Evolutionary conservation across 2,888 invertebrate species (phyloP).

Genomic region (Beris morrisii): DNA sequence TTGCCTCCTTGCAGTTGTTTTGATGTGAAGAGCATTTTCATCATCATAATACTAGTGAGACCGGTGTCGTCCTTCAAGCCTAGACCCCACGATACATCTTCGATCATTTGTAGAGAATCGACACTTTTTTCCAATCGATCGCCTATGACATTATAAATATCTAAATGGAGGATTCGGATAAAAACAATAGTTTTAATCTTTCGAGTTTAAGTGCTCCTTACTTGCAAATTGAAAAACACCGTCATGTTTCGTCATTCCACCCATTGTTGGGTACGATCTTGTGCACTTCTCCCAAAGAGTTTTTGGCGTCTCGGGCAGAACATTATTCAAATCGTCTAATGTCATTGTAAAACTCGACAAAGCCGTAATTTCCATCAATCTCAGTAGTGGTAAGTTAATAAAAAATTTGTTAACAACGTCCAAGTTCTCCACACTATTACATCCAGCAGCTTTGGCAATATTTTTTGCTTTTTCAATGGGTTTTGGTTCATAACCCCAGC

Average conservation of each 20-base stretch:
- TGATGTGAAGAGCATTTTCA: constrained; percentile 53
- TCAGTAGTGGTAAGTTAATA: constrained; percentile 43
- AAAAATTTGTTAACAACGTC: constrained; percentile 48
- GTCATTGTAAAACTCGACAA: constrained; percentile 46
- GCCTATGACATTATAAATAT: constrained; percentile 11
- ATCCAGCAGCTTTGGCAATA: constrained; percentile 53
- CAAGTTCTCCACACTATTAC: constrained; percentile 45
- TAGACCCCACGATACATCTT: constrained; percentile 36
- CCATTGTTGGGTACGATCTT: constrained; percentile 50
- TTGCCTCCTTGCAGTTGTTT: constrained; percentile 51
- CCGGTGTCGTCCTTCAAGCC: constrained; percentile 49
- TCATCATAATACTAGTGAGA: constrained; percentile 51
- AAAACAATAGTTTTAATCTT: constrained; percentile 27
- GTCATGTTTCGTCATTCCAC: constrained; percentile 58
- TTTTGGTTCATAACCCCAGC: constrained; percentile 57
- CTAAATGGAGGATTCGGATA: background rate
- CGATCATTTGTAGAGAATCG: constrained; percentile 34
- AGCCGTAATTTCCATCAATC: constrained; percentile 42
- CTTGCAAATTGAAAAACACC: constrained; percentile 56
- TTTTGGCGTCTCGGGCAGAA: constrained; percentile 43
- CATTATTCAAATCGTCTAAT: constrained; percentile 42
- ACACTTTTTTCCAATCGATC: constrained; percentile 4
- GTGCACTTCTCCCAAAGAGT: constrained; percentile 41
- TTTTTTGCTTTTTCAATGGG: constrained; percentile 50
- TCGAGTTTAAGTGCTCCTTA: constrained; percentile 40